Evolutionary conservation across 2,797 vertebrate species (phyloP).

Genomic region (Tinamus major): DNA sequence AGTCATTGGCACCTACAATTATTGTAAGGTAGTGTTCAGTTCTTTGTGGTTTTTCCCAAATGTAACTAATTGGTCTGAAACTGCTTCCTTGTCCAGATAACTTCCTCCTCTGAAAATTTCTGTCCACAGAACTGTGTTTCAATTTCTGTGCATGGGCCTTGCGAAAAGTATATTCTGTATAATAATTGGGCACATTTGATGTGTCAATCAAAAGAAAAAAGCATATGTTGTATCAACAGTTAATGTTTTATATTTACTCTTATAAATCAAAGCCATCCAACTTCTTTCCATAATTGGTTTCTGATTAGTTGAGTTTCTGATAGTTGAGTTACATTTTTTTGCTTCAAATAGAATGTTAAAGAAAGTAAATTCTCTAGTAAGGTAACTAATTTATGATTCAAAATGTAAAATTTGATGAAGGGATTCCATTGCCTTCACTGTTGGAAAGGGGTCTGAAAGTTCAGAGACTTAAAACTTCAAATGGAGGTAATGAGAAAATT

Average conservation of each 20-base stretch:
- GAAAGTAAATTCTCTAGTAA: not conserved
- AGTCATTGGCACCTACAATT: not conserved
- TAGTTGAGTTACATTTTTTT: not conserved
- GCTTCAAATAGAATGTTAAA: not conserved
- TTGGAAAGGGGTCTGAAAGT: not conserved
- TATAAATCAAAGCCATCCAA: not conserved
- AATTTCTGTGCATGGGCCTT: not conserved
- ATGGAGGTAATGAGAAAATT: not conserved
- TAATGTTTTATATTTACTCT: not conserved
- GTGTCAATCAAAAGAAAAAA: not conserved
- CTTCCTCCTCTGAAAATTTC: not conserved
- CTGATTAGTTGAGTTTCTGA: not conserved
- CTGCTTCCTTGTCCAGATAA: not conserved
- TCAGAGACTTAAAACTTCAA: not conserved
- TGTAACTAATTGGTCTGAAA: not conserved
- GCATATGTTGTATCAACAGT: not conserved
- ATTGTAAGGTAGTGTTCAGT: not conserved
- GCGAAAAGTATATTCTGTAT: not conserved
- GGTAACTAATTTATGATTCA: not conserved
- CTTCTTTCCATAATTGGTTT: conserved; percentile 1
- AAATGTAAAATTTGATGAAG: not conserved
- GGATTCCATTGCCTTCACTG: not conserved
- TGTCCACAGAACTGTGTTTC: not conserved
- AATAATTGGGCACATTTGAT: not conserved
- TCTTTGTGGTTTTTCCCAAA: not conserved